These are phyloP conservation scores for Dromaius novaehollandiae DNA, from an alignment of 2,113 vertebrate genomes.

Conservation along the genomic window DNA sequence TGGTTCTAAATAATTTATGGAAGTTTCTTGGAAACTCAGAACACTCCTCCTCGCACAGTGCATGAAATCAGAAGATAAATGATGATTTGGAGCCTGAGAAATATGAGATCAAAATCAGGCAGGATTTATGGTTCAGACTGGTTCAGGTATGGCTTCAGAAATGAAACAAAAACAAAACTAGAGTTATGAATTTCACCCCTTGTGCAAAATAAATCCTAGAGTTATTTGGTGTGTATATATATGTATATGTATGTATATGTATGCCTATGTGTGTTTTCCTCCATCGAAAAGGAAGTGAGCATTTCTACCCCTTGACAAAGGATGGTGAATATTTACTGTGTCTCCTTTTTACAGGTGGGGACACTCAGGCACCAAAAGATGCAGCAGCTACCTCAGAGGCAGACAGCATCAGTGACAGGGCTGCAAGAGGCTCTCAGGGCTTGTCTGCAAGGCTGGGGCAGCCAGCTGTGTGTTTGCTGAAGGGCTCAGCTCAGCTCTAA, in stretches of 20 bases:
- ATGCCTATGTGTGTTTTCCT: background rate
- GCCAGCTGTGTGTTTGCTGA: background rate
- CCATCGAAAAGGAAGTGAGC: background rate
- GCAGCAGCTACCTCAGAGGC: background rate
- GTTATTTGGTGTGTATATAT: background rate
- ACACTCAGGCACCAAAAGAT: background rate
- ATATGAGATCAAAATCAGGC: background rate
- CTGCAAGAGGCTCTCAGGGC: background rate
- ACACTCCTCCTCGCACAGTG: background rate
- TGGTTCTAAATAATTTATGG: slow-evolving; percentile 38
- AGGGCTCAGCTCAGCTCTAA: background rate
- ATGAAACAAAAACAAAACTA: background rate
- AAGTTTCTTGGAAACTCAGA: slow-evolving; percentile 21
- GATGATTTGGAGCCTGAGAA: background rate
- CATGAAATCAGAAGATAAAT: slow-evolving; percentile 2
- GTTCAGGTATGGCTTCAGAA: background rate
- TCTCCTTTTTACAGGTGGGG: background rate
- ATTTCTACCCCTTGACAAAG: background rate
- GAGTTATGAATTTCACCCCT: background rate
- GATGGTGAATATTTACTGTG: background rate
- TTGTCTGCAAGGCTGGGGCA: background rate
- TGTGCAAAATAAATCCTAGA: background rate
- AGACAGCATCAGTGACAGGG: background rate
- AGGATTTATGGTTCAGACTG: background rate
- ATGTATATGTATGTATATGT: background rate